These are phyloP conservation scores for Anguilla pacifica DNA, from an alignment of 2,797 vertebrate genomes.

Conservation along the genomic window DNA sequence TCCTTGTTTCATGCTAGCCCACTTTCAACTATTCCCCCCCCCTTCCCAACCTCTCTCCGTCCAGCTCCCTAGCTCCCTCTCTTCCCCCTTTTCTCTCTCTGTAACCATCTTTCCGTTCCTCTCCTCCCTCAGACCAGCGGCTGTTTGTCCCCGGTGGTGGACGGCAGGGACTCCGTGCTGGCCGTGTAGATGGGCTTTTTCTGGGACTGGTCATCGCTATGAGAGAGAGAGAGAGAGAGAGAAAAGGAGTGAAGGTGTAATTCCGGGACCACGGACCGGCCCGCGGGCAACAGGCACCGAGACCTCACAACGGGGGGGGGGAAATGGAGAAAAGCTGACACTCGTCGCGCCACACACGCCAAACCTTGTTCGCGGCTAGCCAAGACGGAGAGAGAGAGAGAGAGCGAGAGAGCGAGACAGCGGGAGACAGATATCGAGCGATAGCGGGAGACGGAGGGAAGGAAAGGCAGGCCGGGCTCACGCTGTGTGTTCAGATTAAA, in stretches of 20 bases:
- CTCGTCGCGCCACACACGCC: not conserved
- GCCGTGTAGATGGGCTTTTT: constrained; percentile 80
- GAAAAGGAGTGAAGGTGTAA: not conserved
- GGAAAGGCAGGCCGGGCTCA: constrained; percentile 29
- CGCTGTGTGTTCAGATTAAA: not conserved
- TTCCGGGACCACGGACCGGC: not conserved
- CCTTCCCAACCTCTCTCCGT: constrained; percentile 42
- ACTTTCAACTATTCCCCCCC: constrained; percentile 32
- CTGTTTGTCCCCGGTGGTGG: constrained; percentile 70
- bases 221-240: constrained; percentile 32
- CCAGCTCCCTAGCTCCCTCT: constrained; percentile 35
- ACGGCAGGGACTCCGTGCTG: constrained; percentile 73
- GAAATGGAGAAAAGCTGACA: not conserved
- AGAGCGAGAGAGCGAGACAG: not conserved
- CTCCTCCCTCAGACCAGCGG: constrained; percentile 72
- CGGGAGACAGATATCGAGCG: constrained; percentile 20
- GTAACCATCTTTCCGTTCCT: constrained; percentile 38
- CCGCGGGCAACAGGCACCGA: not conserved
- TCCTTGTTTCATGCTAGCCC: constrained; percentile 33
- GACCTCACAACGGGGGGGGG: not conserved
- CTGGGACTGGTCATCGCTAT: constrained; percentile 78
- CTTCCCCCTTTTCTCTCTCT: constrained; percentile 23
- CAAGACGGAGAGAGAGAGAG: not conserved
- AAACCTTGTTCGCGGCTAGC: not conserved
- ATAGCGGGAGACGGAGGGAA: not conserved